Evolutionary conservation across 2,113 vertebrate genomes (phyloP).

Genomic region (Halcyon malimbica): DNA sequence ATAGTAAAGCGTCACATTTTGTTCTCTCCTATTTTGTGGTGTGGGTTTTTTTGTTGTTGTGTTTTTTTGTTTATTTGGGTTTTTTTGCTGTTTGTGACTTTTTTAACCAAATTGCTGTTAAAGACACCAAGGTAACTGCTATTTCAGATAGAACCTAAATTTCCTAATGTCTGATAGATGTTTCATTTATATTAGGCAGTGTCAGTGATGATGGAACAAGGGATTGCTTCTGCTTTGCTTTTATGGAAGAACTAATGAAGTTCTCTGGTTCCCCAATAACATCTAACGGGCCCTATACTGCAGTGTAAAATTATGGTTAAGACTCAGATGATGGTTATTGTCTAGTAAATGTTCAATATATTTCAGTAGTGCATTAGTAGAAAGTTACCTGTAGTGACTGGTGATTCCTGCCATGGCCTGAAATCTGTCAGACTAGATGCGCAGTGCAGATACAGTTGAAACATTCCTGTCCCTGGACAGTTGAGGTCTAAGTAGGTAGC

Average conservation of each 20-base stretch:
- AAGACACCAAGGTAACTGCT: background rate
- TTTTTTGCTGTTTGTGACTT: background rate
- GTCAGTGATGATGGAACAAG: conserved; percentile 51
- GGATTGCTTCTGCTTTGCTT: conserved; percentile 58
- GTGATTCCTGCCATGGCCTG: background rate
- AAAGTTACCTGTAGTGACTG: background rate
- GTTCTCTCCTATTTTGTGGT: background rate
- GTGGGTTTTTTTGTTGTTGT: too few relatives aligned
- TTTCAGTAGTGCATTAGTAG: background rate
- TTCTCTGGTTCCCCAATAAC: conserved; percentile 31
- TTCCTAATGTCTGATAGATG: conserved; percentile 46
- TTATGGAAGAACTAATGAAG: conserved; percentile 59
- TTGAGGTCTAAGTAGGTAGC: rapidly evolving
- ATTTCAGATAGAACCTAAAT: background rate
- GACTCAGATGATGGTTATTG: conserved; percentile 13
- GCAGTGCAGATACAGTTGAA: background rate
- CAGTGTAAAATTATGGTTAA: conserved; percentile 7
- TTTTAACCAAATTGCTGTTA: background rate
- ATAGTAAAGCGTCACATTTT: background rate
- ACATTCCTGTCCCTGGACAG: background rate
- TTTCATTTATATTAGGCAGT: conserved; percentile 33
- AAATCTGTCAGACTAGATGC: background rate
- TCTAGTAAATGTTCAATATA: background rate
- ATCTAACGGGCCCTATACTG: background rate
- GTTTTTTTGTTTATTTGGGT: too few relatives aligned